phyloP scores from a whole-genome alignment of 2,888 invertebrate species.

The Scrobipalpa atriplicella region DNA sequence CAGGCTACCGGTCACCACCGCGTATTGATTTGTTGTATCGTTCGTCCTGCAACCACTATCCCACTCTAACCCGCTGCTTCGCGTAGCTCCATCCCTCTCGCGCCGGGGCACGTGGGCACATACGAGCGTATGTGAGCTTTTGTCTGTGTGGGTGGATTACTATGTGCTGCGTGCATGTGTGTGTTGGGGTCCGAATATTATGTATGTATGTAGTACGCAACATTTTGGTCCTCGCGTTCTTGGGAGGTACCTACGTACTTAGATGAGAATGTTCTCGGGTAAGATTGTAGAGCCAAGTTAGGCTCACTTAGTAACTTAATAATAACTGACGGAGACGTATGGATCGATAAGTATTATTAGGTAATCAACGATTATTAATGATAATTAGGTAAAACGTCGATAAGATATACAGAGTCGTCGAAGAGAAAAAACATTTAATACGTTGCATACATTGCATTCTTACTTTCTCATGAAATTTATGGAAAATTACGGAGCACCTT shows the following conservation, averaged over 20 bases:
- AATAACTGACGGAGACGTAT: not conserved
- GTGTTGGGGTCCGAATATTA: conserved; percentile 77
- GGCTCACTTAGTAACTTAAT: not conserved
- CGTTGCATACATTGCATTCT: too few species aligned
- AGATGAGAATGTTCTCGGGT: conserved; percentile 3
- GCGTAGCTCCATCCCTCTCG: conserved; percentile 50
- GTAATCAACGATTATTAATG: too few species aligned
- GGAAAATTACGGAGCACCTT: too few species aligned
- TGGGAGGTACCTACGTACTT: conserved; percentile 19
- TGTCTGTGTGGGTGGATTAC: conserved; percentile 49
- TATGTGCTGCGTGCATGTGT: conserved; percentile 62
- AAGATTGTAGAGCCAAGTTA: not conserved
- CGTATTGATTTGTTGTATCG: conserved; percentile 84
- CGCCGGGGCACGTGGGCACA: conserved; percentile 70
- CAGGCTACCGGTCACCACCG: conserved; percentile 84
- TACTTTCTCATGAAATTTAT: too few species aligned
- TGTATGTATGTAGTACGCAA: conserved; percentile 57
- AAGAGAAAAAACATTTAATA: too few species aligned
- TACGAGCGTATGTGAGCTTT: conserved; percentile 58
- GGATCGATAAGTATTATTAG: not conserved
- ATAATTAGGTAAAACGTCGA: too few species aligned
- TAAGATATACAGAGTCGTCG: too few species aligned
- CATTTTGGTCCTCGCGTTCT: conserved; percentile 35
- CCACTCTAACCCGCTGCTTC: conserved; percentile 60
- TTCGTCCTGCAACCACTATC: conserved; percentile 79